Evolutionary conservation across 2,797 vertebrate genomes (phyloP).

Genomic region (Eutrigla gurnardus): DNA sequence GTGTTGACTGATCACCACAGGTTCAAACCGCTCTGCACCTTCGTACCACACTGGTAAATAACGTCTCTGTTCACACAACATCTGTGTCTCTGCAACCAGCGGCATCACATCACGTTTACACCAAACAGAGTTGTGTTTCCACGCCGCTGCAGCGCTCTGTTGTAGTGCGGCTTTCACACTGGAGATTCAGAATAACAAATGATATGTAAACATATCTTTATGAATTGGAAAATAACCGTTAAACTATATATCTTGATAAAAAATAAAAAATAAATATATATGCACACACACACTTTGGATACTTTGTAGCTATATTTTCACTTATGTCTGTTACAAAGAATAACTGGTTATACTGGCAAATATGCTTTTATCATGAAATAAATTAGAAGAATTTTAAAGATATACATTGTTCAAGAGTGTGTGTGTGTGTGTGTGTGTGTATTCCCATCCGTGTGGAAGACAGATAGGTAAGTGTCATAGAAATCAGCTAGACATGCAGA

Average conservation of each 20-base stretch:
- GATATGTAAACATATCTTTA: neutral
- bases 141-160: neutral
- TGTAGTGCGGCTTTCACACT: neutral
- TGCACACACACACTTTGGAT: neutral
- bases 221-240: neutral
- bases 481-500: constrained; percentile 27
- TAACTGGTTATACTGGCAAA: neutral
- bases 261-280: neutral
- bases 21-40: constrained; percentile 29
- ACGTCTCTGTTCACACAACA: constrained; percentile 11
- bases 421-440: neutral
- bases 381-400: neutral
- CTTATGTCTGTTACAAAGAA: neutral
- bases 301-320: neutral
- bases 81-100: neutral
- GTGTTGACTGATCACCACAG: constrained; percentile 38
- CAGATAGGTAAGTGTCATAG: constrained; percentile 22
- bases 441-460: neutral
- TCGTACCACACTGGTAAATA: constrained; percentile 40
- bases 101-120: constrained; percentile 10
- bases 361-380: neutral
- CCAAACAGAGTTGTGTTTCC: constrained; percentile 29
- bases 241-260: neutral
- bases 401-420: neutral
- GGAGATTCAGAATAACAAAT: neutral